Conservation (phyloP, 2,888 invertebrate species). For the Thymelicus acteon region DNA sequence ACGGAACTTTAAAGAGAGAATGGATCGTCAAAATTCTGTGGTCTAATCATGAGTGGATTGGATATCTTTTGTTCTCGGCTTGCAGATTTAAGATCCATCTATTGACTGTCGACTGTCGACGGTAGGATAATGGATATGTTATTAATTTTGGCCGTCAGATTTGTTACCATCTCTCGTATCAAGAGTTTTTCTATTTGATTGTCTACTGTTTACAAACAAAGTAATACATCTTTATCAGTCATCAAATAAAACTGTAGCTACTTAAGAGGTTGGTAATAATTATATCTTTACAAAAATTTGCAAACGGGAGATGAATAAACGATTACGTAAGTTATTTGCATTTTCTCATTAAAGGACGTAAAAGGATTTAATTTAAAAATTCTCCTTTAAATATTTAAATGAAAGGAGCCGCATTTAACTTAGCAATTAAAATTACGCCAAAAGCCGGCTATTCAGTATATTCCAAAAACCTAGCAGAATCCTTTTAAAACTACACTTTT, state of each 20-base stretch:
- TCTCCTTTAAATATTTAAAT: conserved; percentile 35
- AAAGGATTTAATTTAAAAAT: conserved; percentile 34
- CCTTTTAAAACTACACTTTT: conserved; percentile 32
- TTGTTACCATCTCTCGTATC: too few species aligned
- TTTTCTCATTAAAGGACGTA: conserved; percentile 32
- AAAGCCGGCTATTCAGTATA: conserved; percentile 32
- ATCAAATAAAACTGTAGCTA: background rate
- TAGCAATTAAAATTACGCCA: conserved; percentile 38
- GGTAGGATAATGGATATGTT: too few species aligned
- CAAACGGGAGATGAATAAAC: conserved; percentile 1
- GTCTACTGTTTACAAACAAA: too few species aligned
- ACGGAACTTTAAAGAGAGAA: too few species aligned
- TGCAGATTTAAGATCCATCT: too few species aligned
- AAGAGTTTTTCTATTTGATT: too few species aligned
- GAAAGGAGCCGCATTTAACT: conserved; percentile 37
- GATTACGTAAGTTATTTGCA: conserved; percentile 28
- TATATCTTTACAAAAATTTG: background rate
- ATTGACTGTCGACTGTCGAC: too few species aligned
- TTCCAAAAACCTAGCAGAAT: conserved; percentile 32
- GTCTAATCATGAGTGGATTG: too few species aligned
- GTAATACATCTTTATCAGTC: too few species aligned
- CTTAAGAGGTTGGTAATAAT: background rate
- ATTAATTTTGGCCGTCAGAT: too few species aligned
- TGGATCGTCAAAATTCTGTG: too few species aligned
- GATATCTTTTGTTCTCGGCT: too few species aligned